phyloP scores from a whole-genome alignment of 2,113 vertebrate species.

The Heterotilapia buettikoferi region DNA sequence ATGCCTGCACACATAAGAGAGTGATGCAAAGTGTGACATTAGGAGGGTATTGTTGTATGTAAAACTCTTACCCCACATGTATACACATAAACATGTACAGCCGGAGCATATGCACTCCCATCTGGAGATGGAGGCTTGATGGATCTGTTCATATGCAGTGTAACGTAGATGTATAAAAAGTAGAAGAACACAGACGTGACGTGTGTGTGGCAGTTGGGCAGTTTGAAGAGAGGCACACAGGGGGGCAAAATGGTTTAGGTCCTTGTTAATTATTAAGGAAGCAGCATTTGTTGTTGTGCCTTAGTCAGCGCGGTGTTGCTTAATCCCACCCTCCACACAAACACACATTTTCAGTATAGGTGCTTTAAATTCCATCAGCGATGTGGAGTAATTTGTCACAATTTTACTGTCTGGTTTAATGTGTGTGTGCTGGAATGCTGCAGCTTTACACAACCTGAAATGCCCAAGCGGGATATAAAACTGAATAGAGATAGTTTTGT shows the following conservation, averaged over 20 bases:
- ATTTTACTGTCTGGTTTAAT: neutral
- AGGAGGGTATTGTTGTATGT: neutral
- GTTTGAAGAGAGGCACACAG: neutral
- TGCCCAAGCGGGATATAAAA: neutral
- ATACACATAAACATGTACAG: neutral
- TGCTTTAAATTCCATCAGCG: neutral
- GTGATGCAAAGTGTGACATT: neutral
- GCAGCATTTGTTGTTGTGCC: conserved; percentile 24
- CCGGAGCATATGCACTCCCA: neutral
- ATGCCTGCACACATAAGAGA: neutral
- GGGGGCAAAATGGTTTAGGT: conserved; percentile 17
- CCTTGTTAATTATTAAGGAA: conserved; percentile 57
- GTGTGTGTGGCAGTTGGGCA: neutral
- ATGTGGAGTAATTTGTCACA: neutral
- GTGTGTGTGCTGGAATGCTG: neutral
- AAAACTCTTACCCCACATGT: neutral
- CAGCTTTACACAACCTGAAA: neutral
- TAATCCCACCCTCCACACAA: neutral
- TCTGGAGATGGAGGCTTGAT: neutral
- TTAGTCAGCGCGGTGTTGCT: conserved; percentile 29
- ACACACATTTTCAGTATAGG: neutral
- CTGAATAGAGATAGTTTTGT: neutral
- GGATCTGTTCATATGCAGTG: neutral
- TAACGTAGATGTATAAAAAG: neutral
- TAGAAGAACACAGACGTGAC: neutral